Conservation (phyloP, 2,888 invertebrate species). For the Morinoia aosen region DNA sequence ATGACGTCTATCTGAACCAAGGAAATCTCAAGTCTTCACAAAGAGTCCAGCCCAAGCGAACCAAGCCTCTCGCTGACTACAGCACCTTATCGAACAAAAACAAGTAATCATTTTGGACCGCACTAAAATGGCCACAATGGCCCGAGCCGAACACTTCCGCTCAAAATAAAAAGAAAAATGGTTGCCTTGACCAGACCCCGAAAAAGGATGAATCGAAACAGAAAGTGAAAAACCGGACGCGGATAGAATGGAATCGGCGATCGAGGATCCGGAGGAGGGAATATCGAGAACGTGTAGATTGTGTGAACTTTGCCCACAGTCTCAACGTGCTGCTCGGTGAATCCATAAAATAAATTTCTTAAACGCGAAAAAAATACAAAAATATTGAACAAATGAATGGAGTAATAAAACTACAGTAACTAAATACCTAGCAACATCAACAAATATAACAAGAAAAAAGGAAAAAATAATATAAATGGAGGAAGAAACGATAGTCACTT, state of each 20-base stretch:
- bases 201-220: not conserved
- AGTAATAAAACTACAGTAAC: too few species aligned
- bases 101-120: not conserved
- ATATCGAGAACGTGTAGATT: not conserved
- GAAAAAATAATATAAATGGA: too few species aligned
- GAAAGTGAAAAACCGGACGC: not conserved
- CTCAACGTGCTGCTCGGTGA: too few species aligned
- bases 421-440: too few species aligned
- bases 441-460: too few species aligned
- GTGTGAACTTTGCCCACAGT: too few species aligned
- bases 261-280: not conserved
- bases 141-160: not conserved
- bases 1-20: not conserved
- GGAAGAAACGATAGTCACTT: too few species aligned
- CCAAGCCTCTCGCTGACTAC: not conserved
- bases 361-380: too few species aligned
- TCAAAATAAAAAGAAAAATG: not conserved
- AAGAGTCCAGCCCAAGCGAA: not conserved
- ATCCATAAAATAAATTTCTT: too few species aligned
- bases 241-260: not conserved
- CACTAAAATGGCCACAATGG: not conserved
- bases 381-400: too few species aligned
- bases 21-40: not conserved
- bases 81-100: not conserved
- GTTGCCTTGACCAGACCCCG: not conserved